Evolutionary conservation across 2,797 vertebrate species (phyloP).

Genomic region (Darevskia mixta): DNA sequence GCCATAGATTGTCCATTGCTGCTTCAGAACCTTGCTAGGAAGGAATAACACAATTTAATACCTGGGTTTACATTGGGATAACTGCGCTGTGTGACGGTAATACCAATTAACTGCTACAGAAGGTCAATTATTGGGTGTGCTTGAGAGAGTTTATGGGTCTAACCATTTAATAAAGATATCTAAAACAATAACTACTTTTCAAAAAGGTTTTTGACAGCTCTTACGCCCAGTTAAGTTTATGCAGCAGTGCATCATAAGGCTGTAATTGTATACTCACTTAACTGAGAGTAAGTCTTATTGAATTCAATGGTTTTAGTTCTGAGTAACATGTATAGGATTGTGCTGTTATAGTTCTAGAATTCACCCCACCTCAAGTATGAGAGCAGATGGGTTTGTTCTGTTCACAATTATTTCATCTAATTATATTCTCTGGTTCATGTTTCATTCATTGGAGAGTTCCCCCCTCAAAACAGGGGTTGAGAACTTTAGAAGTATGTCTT

Average conservation of each 20-base stretch:
- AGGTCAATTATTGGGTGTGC: constrained; percentile 62
- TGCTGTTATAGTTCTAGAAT: constrained; percentile 50
- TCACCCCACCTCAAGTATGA: background rate
- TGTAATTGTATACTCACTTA: background rate
- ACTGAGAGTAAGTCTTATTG: background rate
- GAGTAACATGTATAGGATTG: background rate
- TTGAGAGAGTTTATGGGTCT: background rate
- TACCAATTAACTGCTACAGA: background rate
- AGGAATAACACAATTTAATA: background rate
- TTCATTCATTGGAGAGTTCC: constrained; percentile 59
- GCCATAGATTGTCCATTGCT: no score
- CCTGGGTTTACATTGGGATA: background rate
- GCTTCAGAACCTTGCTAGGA: background rate
- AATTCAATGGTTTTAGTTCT: background rate
- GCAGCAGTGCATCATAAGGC: no score
- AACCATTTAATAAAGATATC: constrained; percentile 13
- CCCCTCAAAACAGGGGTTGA: constrained; percentile 36
- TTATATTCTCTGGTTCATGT: constrained; percentile 52
- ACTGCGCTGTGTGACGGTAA: constrained; percentile 25
- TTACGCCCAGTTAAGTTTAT: background rate
- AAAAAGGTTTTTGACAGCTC: constrained; percentile 24
- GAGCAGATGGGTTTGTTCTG: constrained; percentile 69
- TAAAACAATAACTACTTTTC: constrained; percentile 54
- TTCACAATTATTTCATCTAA: constrained; percentile 37
- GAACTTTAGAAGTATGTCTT: constrained; percentile 13